phyloP scores from a whole-genome alignment of 2,113 vertebrate species.

The Otocyon megalotis region DNA sequence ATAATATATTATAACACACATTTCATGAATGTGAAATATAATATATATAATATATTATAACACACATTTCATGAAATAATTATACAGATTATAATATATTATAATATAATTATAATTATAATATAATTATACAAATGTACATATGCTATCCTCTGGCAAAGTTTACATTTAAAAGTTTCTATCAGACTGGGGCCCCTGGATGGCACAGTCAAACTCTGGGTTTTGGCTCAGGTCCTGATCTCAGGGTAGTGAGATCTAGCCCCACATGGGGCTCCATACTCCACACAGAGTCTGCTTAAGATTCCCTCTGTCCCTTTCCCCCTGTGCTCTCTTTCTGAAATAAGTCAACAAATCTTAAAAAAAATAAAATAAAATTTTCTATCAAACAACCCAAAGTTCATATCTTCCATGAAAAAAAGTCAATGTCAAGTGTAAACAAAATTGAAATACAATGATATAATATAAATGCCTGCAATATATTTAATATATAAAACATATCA shows the following conservation, averaged over 20 bases:
- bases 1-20: no score
- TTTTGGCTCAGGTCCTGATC: background rate
- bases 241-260: background rate
- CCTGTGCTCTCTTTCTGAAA: background rate
- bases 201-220: background rate
- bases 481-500: background rate
- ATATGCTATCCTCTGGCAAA: background rate
- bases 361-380: background rate
- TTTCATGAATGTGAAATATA: no score
- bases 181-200: background rate
- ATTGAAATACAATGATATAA: background rate
- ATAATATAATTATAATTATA: no score
- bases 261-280: background rate
- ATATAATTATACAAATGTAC: background rate
- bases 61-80: no score
- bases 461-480: background rate
- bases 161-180: conserved; percentile 11
- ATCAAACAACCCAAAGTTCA: background rate
- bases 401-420: background rate
- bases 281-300: background rate
- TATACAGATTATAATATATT: no score
- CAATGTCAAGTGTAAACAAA: background rate
- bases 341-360: background rate
- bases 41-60: no score
- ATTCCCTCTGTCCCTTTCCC: background rate